Base-by-base conservation (phyloP, 2,797 vertebrate species). In the Hephaestus fuliginosus region DNA sequence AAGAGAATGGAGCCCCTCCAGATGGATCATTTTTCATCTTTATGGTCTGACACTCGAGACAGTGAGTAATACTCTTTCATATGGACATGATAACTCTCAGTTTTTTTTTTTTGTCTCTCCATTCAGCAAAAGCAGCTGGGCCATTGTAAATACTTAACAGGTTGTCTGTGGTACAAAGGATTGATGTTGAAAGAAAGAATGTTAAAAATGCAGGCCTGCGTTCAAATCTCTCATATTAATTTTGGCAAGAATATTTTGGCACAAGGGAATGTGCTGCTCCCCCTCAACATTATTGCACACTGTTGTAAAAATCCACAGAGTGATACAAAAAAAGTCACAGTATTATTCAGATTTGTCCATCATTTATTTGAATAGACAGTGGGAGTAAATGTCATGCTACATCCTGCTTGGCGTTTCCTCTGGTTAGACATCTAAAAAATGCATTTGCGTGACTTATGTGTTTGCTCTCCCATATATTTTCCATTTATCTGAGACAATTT, bases 11-110 rank as follows among this genome's bases (percentile, higher is more conserved):
- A 81, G 76, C 82, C 63, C 60, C 85, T 73, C 39, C 69, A 70
- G 77, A 86, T 57, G n/a, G 86, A 78, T 92, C 51, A 14, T 88
- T 87, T 93, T 84, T 87, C 88, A 82, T 72, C 57, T 90, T 86
- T 61, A 76, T 70, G 46, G 53, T 85, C 74, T 60, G 70, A 84
- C 55, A 84, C 78, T 76, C 64, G 36, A 70, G 74, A 76, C 57
- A 86, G 78, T 70, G 62, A 83, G 67, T 81, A 74, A 74, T 74
- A 70, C 67, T 70, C 74, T 82, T 81, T 91, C 81, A 86, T 82
- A 75, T 53, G 74, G 81, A 78, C 78, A 73, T 70, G 63, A 79
- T 70, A 82, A 77, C 58, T 68, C 68, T 20, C 43, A 72, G 67
- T 76, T 36, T 64, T 44, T 36, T 64, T 44, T 78, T 58, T 71